phyloP scores from a whole-genome alignment of 2,888 invertebrate species.

The Epinotia bilunana region DNA sequence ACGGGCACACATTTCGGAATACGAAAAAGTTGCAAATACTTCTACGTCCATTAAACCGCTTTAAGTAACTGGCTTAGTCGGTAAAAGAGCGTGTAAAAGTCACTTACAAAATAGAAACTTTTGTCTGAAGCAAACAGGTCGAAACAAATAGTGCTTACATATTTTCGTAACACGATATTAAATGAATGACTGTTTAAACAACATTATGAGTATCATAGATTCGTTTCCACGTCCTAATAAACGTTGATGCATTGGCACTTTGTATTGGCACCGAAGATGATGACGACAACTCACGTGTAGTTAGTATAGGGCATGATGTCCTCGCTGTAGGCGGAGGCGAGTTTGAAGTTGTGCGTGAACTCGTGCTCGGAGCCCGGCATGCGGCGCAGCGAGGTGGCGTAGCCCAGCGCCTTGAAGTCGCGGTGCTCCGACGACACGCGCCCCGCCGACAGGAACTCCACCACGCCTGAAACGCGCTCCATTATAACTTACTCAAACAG shows the following conservation, averaged over 20 bases:
- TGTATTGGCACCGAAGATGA: too few relatives aligned
- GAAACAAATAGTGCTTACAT: not conserved
- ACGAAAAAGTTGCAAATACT: not conserved
- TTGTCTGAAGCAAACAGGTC: not conserved
- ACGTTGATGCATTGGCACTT: too few relatives aligned
- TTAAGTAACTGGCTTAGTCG: not conserved
- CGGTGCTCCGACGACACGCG: slow-evolving; percentile 95
- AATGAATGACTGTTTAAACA: too few relatives aligned
- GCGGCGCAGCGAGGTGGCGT: slow-evolving; percentile 95
- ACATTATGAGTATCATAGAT: too few relatives aligned
- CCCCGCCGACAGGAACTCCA: slow-evolving; percentile 97
- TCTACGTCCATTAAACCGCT: not conserved
- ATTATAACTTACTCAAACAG: not conserved
- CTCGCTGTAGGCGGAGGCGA: slow-evolving; percentile 97
- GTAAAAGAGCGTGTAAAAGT: not conserved
- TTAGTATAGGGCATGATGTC: slow-evolving; percentile 99
- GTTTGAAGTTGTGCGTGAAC: slow-evolving; percentile 98
- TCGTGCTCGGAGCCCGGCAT: slow-evolving; percentile 95
- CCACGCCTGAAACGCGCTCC: slow-evolving; percentile 88
- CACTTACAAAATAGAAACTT: not conserved
- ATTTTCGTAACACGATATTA: too few relatives aligned
- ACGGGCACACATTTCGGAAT: not conserved
- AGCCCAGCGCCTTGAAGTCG: slow-evolving; percentile 98
- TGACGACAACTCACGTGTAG: slow-evolving; percentile 91
- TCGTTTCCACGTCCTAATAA: too few relatives aligned